Conservation (phyloP, 2,113 vertebrate species). For the Orycteropus afer region DNA sequence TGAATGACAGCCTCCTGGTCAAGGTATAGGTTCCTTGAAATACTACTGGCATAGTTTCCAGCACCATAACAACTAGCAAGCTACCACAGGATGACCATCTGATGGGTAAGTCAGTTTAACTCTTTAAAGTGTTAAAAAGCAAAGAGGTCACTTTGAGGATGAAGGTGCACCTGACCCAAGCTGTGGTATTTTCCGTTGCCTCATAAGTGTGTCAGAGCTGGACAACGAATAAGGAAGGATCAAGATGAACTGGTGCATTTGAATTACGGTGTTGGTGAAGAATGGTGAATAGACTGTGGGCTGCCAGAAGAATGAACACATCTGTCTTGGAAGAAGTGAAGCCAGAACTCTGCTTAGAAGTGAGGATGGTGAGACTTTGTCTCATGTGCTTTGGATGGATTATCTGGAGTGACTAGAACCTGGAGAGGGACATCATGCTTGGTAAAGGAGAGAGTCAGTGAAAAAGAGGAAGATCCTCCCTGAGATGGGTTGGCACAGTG, state of each 20-base stretch:
- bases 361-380: background rate
- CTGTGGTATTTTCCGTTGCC: too few species aligned
- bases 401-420: background rate
- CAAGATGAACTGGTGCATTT: background rate
- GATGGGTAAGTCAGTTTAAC: background rate
- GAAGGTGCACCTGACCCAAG: too few species aligned
- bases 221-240: background rate
- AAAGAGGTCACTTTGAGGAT: background rate
- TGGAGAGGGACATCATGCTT: background rate
- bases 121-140: background rate
- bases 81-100: background rate
- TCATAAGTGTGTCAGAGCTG: background rate
- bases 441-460: too few species aligned
- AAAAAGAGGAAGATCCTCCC: background rate
- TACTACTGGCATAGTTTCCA: background rate
- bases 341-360: background rate
- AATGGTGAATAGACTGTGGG: background rate
- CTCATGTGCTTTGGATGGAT: background rate
- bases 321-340: background rate
- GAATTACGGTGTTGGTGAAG: background rate
- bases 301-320: background rate
- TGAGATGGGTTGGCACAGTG: too few species aligned
- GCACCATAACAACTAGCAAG: background rate
- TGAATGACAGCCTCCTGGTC: too few species aligned
- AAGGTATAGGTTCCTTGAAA: too few species aligned